These are phyloP conservation scores for Leucania comma DNA, from an alignment of 2,888 invertebrate species.

Conservation along the genomic window DNA sequence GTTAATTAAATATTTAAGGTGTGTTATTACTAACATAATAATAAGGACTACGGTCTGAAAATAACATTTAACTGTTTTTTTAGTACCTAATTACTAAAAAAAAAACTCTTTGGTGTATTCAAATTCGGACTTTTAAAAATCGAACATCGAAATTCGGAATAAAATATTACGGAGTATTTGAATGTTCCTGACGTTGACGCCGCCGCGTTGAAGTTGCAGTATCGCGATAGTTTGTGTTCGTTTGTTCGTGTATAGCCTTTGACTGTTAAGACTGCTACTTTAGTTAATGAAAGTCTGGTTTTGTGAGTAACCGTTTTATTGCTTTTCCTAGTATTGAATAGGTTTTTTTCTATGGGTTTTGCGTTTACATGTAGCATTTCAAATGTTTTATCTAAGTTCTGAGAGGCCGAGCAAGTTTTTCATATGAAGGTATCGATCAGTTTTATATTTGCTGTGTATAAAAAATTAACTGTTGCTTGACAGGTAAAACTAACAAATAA, in stretches of 20 bases:
- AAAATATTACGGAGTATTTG: too few species aligned
- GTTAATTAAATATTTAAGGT: too few species aligned
- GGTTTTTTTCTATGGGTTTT: background rate
- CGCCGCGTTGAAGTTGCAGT: background rate
- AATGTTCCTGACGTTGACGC: background rate
- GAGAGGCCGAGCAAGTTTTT: background rate
- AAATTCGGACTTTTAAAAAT: too few species aligned
- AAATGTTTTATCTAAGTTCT: background rate
- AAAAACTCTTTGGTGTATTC: too few species aligned
- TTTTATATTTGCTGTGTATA: background rate
- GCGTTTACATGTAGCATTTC: background rate
- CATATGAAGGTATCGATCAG: too few species aligned
- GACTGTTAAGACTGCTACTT: background rate
- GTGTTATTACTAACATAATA: too few species aligned
- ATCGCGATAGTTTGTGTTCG: constrained; percentile 16
- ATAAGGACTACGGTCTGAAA: too few species aligned
- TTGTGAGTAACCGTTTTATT: background rate
- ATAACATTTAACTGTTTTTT: too few species aligned
- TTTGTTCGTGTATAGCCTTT: constrained; percentile 17
- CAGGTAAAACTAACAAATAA: too few species aligned
- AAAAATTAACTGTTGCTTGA: background rate
- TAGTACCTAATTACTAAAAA: too few species aligned
- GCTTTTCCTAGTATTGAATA: background rate
- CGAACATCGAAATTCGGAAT: too few species aligned
- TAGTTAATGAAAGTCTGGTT: constrained; percentile 6